phyloP scores from a whole-genome alignment of 1,140 invertebrate genomes.

The Drosophila obscura region DNA sequence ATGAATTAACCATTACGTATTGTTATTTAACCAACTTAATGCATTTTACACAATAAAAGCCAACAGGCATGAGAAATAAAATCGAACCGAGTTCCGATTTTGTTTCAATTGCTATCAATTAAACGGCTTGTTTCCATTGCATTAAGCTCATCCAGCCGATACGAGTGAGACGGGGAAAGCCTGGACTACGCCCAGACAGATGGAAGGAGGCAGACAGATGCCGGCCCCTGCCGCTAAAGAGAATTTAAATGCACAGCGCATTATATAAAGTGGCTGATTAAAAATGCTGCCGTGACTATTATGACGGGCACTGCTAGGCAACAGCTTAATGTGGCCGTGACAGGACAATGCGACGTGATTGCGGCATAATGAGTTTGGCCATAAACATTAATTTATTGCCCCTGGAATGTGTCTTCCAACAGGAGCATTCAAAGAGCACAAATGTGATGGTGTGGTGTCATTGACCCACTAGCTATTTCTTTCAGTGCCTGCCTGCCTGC shows the following conservation, averaged over 20 bases:
- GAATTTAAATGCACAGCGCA: slow-evolving; percentile 64
- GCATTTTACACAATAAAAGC: slow-evolving; percentile 9
- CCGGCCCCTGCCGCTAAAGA: slow-evolving; percentile 35
- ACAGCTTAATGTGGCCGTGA: slow-evolving; percentile 18
- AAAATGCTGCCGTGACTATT: slow-evolving; percentile 53
- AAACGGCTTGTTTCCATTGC: slow-evolving; percentile 40
- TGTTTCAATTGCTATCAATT: slow-evolving; percentile 42
- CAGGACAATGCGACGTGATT: slow-evolving; percentile 36
- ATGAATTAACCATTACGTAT: slow-evolving; percentile 39
- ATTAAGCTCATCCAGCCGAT: slow-evolving; percentile 22
- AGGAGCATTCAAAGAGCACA: too few species aligned
- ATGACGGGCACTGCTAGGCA: slow-evolving; percentile 37
- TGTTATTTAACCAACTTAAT: slow-evolving; percentile 43
- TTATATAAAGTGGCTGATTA: slow-evolving; percentile 58
- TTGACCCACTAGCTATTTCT: slow-evolving; percentile 20
- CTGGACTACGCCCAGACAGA: too few species aligned
- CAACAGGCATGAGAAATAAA: neutral
- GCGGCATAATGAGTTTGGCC: slow-evolving; percentile 42
- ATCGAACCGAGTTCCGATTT: slow-evolving; percentile 10
- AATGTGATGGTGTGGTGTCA: too few species aligned
- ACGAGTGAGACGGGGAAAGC: too few species aligned
- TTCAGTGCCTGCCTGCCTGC: neutral
- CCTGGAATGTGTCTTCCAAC: slow-evolving; percentile 3
- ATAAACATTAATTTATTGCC: slow-evolving; percentile 36
- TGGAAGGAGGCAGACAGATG: too few species aligned